phyloP scores from a whole-genome alignment of 2,113 vertebrate species.

The Guaruba guarouba region DNA sequence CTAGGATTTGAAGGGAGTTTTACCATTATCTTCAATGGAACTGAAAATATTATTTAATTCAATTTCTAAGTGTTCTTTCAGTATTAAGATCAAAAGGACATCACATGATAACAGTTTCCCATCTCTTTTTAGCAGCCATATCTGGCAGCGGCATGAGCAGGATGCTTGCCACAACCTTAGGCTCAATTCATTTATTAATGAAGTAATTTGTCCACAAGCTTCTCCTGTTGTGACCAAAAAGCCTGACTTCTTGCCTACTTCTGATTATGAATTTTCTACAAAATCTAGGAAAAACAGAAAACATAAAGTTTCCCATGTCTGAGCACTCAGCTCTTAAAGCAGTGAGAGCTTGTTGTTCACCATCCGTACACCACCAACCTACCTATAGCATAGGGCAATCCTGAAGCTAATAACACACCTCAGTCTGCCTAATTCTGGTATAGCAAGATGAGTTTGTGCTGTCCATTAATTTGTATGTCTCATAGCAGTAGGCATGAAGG shows the following conservation, averaged over 20 bases:
- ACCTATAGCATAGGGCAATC: not conserved
- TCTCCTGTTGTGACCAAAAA: not conserved
- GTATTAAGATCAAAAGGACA: not conserved
- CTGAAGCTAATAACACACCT: not conserved
- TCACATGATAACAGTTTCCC: not conserved
- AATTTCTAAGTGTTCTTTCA: not conserved
- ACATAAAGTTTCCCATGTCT: not conserved
- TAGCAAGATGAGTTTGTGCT: not conserved
- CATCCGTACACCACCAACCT: not conserved
- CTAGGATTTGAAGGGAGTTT: not conserved
- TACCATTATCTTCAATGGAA: not conserved
- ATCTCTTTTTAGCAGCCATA: not conserved
- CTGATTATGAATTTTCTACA: not conserved
- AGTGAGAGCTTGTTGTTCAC: not conserved
- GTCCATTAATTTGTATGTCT: not conserved
- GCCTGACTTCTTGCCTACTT: not conserved
- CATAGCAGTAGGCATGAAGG: not conserved
- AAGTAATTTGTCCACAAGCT: not conserved
- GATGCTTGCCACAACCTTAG: not conserved
- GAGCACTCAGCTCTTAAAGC: not conserved
- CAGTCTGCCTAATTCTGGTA: not conserved
- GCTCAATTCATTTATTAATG: not conserved
- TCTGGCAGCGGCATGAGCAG: not conserved
- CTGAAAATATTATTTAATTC: not conserved
- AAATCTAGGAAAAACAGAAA: not conserved